Evolutionary conservation across 2,797 vertebrate species (phyloP).

Genomic region (Crocidura indochinensis): DNA sequence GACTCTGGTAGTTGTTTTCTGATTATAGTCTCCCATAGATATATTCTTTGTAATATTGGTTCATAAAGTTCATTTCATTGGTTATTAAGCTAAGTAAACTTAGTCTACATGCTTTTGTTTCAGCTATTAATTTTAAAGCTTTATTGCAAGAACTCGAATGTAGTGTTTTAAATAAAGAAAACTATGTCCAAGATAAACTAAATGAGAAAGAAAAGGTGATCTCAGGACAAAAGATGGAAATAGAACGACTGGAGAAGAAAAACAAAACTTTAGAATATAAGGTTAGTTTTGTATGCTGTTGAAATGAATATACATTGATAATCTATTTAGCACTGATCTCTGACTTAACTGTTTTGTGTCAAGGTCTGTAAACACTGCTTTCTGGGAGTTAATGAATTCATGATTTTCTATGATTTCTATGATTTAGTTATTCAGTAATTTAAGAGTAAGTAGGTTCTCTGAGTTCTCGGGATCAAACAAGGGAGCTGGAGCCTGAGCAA

Average conservation of each 20-base stretch:
- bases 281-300: slow-evolving; percentile 87
- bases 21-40: background rate
- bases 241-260: slow-evolving; percentile 96
- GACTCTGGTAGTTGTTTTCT: background rate
- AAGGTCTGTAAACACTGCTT: background rate
- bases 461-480: slow-evolving; percentile 14
- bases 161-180: slow-evolving; percentile 91
- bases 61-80: background rate
- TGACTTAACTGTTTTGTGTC: background rate
- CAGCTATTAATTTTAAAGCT: slow-evolving; percentile 90
- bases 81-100: slow-evolving; percentile 5
- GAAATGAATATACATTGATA: too few species aligned
- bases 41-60: background rate
- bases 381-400: too few species aligned
- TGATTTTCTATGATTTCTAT: too few species aligned
- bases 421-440: slow-evolving; percentile 8
- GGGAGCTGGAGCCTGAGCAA: background rate
- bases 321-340: background rate
- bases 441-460: background rate
- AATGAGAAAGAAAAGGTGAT: slow-evolving; percentile 94
- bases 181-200: slow-evolving; percentile 92
- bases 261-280: slow-evolving; percentile 96
- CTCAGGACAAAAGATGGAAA: slow-evolving; percentile 92
- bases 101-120: slow-evolving; percentile 83
- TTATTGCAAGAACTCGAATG: slow-evolving; percentile 94